Evolutionary conservation across 2,888 invertebrate species (phyloP).

Genomic region (Ametastegia equiseti): DNA sequence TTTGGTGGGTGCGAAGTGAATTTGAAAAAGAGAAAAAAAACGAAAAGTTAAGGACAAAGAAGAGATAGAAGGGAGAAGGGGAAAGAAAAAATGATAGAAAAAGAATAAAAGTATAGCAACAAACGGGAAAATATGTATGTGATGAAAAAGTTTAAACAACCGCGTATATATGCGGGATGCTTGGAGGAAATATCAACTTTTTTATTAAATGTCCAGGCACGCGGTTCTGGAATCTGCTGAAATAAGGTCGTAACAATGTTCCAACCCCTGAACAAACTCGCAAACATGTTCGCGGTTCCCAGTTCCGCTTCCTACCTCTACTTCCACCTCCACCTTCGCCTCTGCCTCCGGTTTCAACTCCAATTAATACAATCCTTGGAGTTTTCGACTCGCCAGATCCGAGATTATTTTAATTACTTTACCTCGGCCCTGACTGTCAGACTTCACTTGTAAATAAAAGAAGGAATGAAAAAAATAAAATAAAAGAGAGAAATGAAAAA

Average conservation of each 20-base stretch:
- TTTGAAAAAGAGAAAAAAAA: background rate
- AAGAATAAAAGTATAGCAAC: too few species aligned
- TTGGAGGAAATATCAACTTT: slow-evolving; percentile 64
- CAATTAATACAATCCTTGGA: slow-evolving; percentile 17
- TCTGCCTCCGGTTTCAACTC: background rate
- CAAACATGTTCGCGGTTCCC: slow-evolving; percentile 1
- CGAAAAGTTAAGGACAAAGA: background rate
- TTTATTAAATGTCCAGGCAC: slow-evolving; percentile 61
- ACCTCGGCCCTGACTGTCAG: background rate
- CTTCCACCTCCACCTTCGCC: too few species aligned
- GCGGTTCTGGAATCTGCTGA: background rate
- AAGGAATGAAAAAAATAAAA: background rate
- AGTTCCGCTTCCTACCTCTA: too few species aligned
- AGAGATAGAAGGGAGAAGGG: background rate
- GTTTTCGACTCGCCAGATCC: slow-evolving; percentile 1
- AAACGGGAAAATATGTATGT: slow-evolving; percentile 3
- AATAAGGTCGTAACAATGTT: slow-evolving; percentile 16
- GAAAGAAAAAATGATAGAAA: too few species aligned
- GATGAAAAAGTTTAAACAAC: background rate
- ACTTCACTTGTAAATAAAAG: background rate
- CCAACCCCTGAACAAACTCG: slow-evolving; percentile 6
- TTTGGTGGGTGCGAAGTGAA: background rate
- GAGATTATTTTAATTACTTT: slow-evolving; percentile 8
- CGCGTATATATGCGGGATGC: background rate
- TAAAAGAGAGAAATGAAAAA: background rate